Conservation (phyloP, 2,888 invertebrate genomes). For the Cantharis nigra region DNA sequence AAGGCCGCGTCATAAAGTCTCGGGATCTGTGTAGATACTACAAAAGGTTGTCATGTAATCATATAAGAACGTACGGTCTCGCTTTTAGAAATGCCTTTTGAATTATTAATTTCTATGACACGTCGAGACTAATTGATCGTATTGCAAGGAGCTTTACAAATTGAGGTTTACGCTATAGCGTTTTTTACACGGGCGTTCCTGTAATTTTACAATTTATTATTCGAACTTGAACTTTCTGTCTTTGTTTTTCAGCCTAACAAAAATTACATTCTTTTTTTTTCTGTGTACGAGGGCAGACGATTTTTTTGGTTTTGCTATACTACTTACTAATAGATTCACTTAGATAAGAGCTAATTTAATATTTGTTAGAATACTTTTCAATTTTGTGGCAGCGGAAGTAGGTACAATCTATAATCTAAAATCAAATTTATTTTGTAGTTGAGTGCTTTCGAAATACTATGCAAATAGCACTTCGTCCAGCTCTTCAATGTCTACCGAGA, state of each 20-base stretch:
- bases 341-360: neutral
- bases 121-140: conserved; percentile 12
- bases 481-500: conserved; percentile 6
- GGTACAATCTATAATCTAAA: conserved; percentile 5
- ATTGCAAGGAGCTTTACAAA: neutral
- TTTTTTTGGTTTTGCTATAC: neutral
- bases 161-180: neutral
- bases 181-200: neutral
- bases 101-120: conserved; percentile 12
- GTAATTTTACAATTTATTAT: neutral
- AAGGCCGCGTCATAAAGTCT: conserved; percentile 21
- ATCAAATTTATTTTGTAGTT: conserved; percentile 8
- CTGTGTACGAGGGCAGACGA: too few species aligned
- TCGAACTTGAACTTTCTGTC: neutral
- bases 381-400: neutral
- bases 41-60: conserved; percentile 12
- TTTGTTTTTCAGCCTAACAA: neutral
- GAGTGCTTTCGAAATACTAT: conserved; percentile 1
- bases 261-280: too few species aligned
- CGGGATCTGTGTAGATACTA: conserved; percentile 6
- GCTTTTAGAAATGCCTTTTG: conserved; percentile 1
- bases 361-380: neutral
- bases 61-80: neutral
- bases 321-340: too few species aligned
- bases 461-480: conserved; percentile 9